A percentile compares a stretch with the other conserved stretches of the same genome.
These are phyloP conservation scores for Bubo scandiacus DNA, from an alignment of 2,113 vertebrate genomes.

Conservation along the genomic window DNA sequence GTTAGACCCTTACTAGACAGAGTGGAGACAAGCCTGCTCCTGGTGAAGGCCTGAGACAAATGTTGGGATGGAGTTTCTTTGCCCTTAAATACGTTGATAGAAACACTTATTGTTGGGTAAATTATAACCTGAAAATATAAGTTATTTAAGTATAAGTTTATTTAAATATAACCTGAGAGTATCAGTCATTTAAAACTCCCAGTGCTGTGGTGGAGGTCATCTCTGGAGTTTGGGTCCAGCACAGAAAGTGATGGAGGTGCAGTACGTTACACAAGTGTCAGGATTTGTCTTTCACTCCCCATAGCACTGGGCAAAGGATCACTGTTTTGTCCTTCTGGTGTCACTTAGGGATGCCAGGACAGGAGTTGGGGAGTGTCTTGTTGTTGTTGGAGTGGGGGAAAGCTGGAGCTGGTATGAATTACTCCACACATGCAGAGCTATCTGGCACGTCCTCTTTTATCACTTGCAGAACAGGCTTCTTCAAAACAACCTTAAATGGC, in stretches of 20 bases:
- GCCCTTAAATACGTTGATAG: neutral
- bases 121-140: neutral
- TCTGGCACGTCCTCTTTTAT: neutral
- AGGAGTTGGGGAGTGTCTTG: neutral
- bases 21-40: neutral
- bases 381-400: neutral
- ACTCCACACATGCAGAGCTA: neutral
- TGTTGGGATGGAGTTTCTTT: neutral
- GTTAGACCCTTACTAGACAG: neutral
- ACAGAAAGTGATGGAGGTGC: neutral
- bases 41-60: neutral
- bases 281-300: neutral
- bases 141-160: too few relatives aligned
- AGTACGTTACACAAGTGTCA: accelerated
- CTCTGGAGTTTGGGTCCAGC: neutral
- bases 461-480: conserved; percentile 55
- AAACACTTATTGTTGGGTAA: neutral
- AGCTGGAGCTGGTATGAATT: neutral
- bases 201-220: neutral
- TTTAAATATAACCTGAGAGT: too few relatives aligned
- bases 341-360: neutral
- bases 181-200: neutral
- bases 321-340: neutral
- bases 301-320: neutral
- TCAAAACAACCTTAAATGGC: conserved; percentile 21